Percentiles rank a stretch among this genome's conserved stretches.
Conservation (phyloP, 2,113 vertebrate genomes). For the Dissostichus mawsoni region DNA sequence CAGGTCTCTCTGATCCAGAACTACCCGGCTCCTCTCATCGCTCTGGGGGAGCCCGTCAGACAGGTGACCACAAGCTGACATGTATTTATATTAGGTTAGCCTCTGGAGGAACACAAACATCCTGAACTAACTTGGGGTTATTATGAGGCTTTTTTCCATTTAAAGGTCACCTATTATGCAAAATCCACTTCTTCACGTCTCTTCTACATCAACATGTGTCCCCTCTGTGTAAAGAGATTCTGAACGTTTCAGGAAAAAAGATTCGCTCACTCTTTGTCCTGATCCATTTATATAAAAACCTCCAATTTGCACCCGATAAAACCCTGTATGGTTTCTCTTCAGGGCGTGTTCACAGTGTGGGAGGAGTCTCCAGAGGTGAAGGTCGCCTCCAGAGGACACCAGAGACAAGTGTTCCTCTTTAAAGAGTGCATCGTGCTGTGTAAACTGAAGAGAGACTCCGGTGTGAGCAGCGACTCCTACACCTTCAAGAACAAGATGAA, state of each 20-base stretch:
- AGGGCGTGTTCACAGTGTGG: conserved; percentile 96
- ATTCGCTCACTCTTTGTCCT: no score
- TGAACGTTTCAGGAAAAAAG: no score
- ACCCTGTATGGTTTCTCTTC: neutral
- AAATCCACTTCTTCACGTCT: no score
- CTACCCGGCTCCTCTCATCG: conserved; percentile 93
- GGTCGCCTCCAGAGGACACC: conserved; percentile 93
- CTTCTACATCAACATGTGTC: no score
- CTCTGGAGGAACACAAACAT: no score
- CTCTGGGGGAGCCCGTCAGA: conserved; percentile 93
- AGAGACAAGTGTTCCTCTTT: conserved; percentile 96
- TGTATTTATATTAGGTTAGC: no score
- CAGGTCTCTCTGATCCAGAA: conserved; percentile 95
- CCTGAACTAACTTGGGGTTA: no score
- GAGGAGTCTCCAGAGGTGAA: conserved; percentile 93
- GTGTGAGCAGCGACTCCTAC: conserved; percentile 88
- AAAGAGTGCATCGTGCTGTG: conserved; percentile 94
- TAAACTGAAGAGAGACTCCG: conserved; percentile 90
- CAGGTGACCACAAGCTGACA: conserved; percentile 83
- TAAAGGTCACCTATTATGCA: no score
- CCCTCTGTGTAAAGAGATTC: no score
- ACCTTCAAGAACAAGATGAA: conserved; percentile 98
- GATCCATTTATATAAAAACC: no score
- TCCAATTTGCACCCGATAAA: neutral
- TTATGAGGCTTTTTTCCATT: no score